Evolutionary conservation across 1,140 invertebrate genomes (phyloP).

Genomic region (Hermatobates lingyangjiaoensis): DNA sequence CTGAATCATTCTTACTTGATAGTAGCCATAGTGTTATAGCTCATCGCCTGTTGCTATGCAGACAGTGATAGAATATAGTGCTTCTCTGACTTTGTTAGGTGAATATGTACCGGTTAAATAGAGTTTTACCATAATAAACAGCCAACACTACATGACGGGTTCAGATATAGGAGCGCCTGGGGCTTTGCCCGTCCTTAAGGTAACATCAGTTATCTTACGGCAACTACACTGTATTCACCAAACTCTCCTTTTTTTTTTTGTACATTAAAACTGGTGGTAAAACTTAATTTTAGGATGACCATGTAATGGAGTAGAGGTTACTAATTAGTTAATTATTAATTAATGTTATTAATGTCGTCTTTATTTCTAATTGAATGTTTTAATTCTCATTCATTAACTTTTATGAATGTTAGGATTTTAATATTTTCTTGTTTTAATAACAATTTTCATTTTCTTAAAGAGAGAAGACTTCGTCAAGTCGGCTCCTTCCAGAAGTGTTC

Average conservation of each 20-base stretch:
- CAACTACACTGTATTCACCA: background rate
- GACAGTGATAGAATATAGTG: too few species aligned
- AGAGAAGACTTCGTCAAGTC: conserved; percentile 39
- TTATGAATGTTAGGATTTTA: background rate
- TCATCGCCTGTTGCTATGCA: too few species aligned
- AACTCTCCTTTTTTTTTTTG: background rate
- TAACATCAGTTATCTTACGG: too few species aligned
- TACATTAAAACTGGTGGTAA: background rate
- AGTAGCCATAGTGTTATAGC: too few species aligned
- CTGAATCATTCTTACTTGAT: too few species aligned
- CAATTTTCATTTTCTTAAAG: conserved; percentile 25
- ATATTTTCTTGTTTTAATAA: conserved; percentile 5
- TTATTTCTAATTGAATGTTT: background rate
- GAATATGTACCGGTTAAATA: too few species aligned
- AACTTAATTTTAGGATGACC: background rate
- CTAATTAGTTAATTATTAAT: background rate
- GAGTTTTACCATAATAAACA: too few species aligned
- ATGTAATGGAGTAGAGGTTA: background rate
- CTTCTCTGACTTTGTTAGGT: too few species aligned
- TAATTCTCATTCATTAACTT: background rate
- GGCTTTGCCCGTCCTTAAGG: too few species aligned
- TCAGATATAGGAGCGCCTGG: too few species aligned
- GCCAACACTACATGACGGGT: too few species aligned
- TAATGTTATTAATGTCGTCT: background rate
- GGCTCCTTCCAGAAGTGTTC: conserved; percentile 36